These are phyloP conservation scores for Salpingus planirostris DNA, from an alignment of 2,888 invertebrate genomes.

Conservation along the genomic window DNA sequence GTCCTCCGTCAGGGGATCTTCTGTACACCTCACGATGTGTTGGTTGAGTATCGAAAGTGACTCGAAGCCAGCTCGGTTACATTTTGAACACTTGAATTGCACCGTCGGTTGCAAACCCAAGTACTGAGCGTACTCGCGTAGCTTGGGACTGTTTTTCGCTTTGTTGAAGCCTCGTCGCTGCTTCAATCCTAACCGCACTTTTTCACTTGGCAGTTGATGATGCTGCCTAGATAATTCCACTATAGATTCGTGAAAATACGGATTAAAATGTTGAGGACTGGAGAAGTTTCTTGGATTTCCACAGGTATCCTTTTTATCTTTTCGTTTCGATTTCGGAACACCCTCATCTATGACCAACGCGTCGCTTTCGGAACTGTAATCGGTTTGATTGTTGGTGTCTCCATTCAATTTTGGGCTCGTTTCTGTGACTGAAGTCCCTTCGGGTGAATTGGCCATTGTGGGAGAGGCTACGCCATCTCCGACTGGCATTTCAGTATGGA, in stretches of 20 bases:
- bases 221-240: slow-evolving; percentile 35
- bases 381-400: slow-evolving; percentile 17
- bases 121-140: slow-evolving; percentile 60
- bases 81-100: slow-evolving; percentile 66
- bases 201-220: slow-evolving; percentile 12
- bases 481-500: slow-evolving; percentile 23
- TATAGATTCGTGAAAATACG: slow-evolving; percentile 38
- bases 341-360: slow-evolving; percentile 39
- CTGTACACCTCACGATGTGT: slow-evolving; percentile 55
- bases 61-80: slow-evolving; percentile 58
- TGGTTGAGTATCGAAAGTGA: slow-evolving; percentile 58
- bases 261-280: slow-evolving; percentile 32
- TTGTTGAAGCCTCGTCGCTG: slow-evolving; percentile 20
- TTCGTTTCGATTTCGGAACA: slow-evolving; percentile 22
- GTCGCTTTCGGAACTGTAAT: slow-evolving; percentile 38
- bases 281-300: slow-evolving; percentile 10
- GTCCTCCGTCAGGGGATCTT: slow-evolving; percentile 20
- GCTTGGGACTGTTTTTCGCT: slow-evolving; percentile 29
- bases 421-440: slow-evolving; percentile 17
- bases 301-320: no score
- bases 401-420: slow-evolving; percentile 32
- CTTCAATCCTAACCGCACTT: slow-evolving; percentile 2
- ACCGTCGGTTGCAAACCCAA: slow-evolving; percentile 62
- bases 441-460: slow-evolving; percentile 34
- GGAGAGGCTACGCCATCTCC: slow-evolving; percentile 32